phyloP scores from a whole-genome alignment of 1,140 invertebrate species.

The Drosophila sechellia region DNA sequence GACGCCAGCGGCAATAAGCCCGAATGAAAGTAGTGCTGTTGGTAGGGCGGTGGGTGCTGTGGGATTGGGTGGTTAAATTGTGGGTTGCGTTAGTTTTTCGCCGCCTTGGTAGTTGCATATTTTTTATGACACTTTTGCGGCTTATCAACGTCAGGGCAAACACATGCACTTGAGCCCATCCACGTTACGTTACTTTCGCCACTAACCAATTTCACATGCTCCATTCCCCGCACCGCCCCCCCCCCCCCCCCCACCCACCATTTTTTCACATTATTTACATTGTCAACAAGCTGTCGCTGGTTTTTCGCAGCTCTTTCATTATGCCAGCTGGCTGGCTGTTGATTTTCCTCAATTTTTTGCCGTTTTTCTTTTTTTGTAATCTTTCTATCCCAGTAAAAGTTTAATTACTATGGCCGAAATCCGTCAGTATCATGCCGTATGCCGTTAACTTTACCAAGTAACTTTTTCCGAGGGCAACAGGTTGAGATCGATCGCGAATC shows the following conservation, averaged over 20 bases:
- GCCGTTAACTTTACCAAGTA: constrained; percentile 13
- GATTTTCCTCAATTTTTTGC: constrained; percentile 16
- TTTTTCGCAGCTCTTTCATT: constrained; percentile 59
- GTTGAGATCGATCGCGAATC: constrained; percentile 1
- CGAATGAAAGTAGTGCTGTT: constrained; percentile 3
- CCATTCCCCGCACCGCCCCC: neutral
- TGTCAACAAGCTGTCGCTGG: constrained; percentile 76
- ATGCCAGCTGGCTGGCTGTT: constrained; percentile 18
- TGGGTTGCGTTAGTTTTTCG: constrained; percentile 26
- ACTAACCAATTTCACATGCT: constrained; percentile 34
- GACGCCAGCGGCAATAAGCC: constrained; percentile 40
- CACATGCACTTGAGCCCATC: constrained; percentile 72
- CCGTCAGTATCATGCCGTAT: constrained; percentile 24
- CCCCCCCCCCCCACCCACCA: too few relatives aligned
- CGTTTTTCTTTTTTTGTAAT: neutral
- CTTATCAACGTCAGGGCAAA: constrained; percentile 78
- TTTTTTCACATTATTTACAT: constrained; percentile 70
- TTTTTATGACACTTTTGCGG: constrained; percentile 82
- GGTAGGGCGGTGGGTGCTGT: neutral
- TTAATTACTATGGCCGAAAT: constrained; percentile 48
- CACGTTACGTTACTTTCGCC: constrained; percentile 30
- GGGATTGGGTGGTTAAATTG: neutral
- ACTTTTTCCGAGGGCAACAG: constrained; percentile 11
- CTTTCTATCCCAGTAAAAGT: constrained; percentile 33
- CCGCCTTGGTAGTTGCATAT: constrained; percentile 70